Evolutionary conservation across 1,140 invertebrate genomes (phyloP), one percentile per base, ranked within the genome.

Genomic region (Meteorus sp.): DNA sequence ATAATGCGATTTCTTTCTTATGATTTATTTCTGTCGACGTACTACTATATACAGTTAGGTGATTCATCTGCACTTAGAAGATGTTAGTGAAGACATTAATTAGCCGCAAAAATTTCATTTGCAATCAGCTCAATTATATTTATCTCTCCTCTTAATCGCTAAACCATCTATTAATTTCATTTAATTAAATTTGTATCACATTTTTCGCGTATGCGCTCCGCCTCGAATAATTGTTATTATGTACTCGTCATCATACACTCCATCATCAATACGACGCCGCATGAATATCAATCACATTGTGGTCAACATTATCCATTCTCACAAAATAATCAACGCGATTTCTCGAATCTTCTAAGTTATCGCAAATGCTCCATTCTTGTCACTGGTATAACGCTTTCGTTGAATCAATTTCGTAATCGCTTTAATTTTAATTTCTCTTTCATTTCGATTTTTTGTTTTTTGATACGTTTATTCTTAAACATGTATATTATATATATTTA

Each of bases 171-270:
- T 76, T 75, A 71, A 73, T 73, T 77, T 72, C 69, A 72, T 76
- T 74, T 77, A 73, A 72, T 60, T 75, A 27, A 17, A 17, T 53
- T 53, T 77, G 76, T 80, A 80, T 80, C 77, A 80, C 78, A 80
- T 79, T 78, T 67, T 77, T 75, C 67, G 66, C 73, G 69, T 75
- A 72, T 69, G 72, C 66, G 68, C 8, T 39, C 35, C n/a, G n/a
- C 64, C 50, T 54, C 59, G 59, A 60, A 67, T 61, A 62, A 61
- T 66, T 37, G 41, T 61, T 61, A 59, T 58, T 68, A 63, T 54
- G 27, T 35, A 50, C 31, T 60, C 47, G 22, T 23, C 39, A 52
- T 52, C 50, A 20, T 33, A 33, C 11, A 51, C 13, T 51, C 13
- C 13, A 15, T 53, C 41, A 20, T 53, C n/a, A n/a, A n/a, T n/a